Percentiles rank a stretch among this genome's conserved stretches.
Conservation (phyloP, 2,888 invertebrate species). For the Himalopsyche anomala region DNA sequence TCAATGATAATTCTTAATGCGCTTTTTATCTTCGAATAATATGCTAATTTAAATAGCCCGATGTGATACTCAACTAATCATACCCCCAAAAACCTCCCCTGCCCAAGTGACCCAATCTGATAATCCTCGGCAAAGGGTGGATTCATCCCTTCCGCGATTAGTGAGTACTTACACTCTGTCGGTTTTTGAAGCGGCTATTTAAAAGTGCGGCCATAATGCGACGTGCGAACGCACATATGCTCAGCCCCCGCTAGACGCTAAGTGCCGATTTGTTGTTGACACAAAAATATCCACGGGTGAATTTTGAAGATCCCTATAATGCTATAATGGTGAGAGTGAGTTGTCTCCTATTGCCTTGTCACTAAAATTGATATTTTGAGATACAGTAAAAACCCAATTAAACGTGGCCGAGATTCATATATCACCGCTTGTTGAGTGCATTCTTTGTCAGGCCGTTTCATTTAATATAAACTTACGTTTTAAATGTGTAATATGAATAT, state of each 20-base stretch:
- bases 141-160: constrained; percentile 56
- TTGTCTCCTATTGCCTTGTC: no score
- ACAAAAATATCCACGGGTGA: constrained; percentile 47
- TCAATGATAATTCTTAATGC: constrained; percentile 1
- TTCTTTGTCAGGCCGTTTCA: no score
- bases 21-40: constrained; percentile 10
- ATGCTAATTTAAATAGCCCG: constrained; percentile 40
- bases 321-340: neutral
- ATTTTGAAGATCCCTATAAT: neutral
- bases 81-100: constrained; percentile 4
- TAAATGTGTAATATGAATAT: no score
- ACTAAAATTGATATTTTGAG: no score
- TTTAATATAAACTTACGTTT: no score
- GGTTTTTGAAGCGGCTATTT: constrained; percentile 63
- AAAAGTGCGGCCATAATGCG: constrained; percentile 62
- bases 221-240: constrained; percentile 64
- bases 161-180: constrained; percentile 60
- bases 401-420: no score
- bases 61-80: constrained; percentile 32
- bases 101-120: constrained; percentile 40
- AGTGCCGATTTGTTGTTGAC: constrained; percentile 51
- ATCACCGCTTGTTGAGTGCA: no score
- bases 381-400: no score
- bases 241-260: neutral
- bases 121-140: constrained; percentile 36